A percentile compares a stretch with the other conserved stretches of the same genome.
These are phyloP conservation scores for Gobionotothen gibberifrons DNA, from an alignment of 2,797 vertebrate species.

Conservation along the genomic window DNA sequence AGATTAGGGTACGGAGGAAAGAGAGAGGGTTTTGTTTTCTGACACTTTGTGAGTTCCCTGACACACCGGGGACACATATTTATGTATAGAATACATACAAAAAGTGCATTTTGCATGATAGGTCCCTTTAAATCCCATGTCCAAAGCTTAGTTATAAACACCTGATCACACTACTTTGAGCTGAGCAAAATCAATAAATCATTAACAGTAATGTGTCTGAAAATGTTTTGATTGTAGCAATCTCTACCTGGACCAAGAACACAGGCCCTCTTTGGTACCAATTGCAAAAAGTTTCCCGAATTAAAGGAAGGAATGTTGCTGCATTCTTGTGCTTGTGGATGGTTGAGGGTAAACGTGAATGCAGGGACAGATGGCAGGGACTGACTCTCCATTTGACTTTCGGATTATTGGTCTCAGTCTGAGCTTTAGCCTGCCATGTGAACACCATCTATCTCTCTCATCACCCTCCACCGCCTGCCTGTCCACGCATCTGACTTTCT, in stretches of 20 bases:
- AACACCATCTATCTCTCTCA: slow-evolving; percentile 38
- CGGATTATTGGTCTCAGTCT: slow-evolving; percentile 46
- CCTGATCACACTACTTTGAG: no score
- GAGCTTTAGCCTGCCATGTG: slow-evolving; percentile 38
- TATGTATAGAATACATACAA: no score
- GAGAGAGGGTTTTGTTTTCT: no score
- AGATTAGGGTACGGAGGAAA: no score
- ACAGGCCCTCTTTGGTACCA: neutral
- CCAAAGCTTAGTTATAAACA: neutral
- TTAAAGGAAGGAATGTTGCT: neutral
- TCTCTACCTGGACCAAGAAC: neutral
- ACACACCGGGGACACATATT: no score
- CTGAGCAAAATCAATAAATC: no score
- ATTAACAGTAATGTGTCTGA: neutral
- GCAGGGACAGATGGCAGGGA: slow-evolving; percentile 33
- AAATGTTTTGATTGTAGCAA: neutral
- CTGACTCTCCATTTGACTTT: slow-evolving; percentile 45
- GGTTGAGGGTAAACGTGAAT: slow-evolving; percentile 12
- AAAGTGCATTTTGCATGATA: no score
- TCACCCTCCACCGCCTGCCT: slow-evolving; percentile 26
- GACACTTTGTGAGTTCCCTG: no score
- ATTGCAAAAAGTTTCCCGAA: neutral
- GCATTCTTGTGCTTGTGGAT: slow-evolving; percentile 1
- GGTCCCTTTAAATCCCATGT: no score
- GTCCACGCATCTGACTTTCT: slow-evolving; percentile 13